phyloP scores from a whole-genome alignment of 2,113 vertebrate genomes.

The Talpa occidentalis region DNA sequence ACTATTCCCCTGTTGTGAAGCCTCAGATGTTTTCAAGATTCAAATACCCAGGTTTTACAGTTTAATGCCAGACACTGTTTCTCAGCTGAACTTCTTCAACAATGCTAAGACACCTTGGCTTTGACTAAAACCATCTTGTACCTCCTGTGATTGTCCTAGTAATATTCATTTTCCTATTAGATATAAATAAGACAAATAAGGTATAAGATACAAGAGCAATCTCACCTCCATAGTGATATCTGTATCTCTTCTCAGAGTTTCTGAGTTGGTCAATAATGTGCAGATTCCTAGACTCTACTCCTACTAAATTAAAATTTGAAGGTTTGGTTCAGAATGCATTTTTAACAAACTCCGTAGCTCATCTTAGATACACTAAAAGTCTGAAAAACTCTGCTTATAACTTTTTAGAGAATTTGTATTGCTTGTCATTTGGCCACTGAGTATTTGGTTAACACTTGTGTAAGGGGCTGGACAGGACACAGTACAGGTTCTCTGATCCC shows the following conservation, averaged over 20 bases:
- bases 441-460: neutral
- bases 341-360: conserved; percentile 9
- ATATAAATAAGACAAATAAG: no score
- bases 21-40: neutral
- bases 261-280: neutral
- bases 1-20: neutral
- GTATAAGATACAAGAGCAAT: neutral
- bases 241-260: neutral
- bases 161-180: neutral
- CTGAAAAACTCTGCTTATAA: neutral
- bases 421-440: neutral
- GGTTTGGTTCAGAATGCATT: neutral
- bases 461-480: no score
- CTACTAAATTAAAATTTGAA: conserved; percentile 18
- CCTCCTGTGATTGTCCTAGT: neutral
- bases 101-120: neutral
- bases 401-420: neutral
- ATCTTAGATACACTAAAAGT: conserved; percentile 18
- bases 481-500: no score
- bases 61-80: neutral
- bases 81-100: neutral
- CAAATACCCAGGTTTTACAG: neutral
- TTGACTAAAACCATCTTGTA: neutral
- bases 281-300: neutral
- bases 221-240: neutral